Evolutionary conservation across 2,888 invertebrate genomes (phyloP), one percentile per base, ranked within the genome.

Genomic region (Oscheius onirici): DNA sequence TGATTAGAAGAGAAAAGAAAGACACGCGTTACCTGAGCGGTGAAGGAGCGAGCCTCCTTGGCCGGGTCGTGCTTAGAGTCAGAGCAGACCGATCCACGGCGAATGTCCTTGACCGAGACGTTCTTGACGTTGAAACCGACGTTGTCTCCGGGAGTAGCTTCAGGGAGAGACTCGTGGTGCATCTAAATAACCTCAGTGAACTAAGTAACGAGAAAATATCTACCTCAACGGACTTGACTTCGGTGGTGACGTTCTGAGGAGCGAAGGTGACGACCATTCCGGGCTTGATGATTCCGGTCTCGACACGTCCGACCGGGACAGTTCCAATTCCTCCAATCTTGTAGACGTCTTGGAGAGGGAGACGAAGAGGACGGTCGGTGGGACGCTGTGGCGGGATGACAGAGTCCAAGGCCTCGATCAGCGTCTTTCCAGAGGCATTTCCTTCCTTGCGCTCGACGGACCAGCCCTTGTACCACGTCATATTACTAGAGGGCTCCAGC

Each of bases 101-200:
- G 94, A 91, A 99, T 92, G 90, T 99, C 99, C 91, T 99, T 99
- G 77, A 99, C 97, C 26, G 97, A 95, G 34, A 99, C 95, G 93
- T 97, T 97, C 93, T 99, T 99, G 57, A 99, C 95, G 92, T 99
- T 49, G 93, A 99, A 99, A 90, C 99, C 99, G 89, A 99, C 99
- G 88, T 99, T 99, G 92, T 99, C 99, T 78, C 83, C 83, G 87
- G 99, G 97, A 52, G 94, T 78, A 72, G 86, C 86, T 79, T 86
- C 86, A 52, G 91, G 90, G 85, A 99, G 92, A 86, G 97, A 94
- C 91, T 97, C 97, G 92, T 99, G 99, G 91, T 99, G 99, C 99
- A 99, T 99, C 91, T n/a, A n/a, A n/a, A n/a, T n/a, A n/a, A n/a
- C n/a, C n/a, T n/a, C n/a, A n/a, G n/a, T n/a, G n/a, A n/a, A n/a